These are phyloP conservation scores for Penaeus indicus DNA, from an alignment of 1,140 invertebrate species.

Conservation along the genomic window DNA sequence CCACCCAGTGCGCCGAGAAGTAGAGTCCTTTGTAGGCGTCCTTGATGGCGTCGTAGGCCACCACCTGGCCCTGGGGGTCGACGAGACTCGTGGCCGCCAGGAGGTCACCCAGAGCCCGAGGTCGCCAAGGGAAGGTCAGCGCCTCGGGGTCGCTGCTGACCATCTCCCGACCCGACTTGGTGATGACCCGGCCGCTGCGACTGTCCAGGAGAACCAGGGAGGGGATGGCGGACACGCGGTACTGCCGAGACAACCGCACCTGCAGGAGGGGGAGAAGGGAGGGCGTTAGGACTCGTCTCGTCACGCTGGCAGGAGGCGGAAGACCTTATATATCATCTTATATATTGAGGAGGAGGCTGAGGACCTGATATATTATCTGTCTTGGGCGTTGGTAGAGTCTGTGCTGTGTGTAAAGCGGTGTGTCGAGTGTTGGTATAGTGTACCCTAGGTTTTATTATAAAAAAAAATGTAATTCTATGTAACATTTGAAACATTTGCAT, in stretches of 20 bases:
- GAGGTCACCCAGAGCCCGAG: conserved; percentile 75
- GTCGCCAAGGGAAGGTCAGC: conserved; percentile 80
- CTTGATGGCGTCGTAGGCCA: conserved; percentile 69
- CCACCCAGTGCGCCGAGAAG: conserved; percentile 87
- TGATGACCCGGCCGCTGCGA: conserved; percentile 75
- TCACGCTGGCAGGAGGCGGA: no score
- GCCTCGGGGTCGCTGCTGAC: conserved; percentile 79
- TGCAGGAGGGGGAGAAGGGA: conserved; percentile 70
- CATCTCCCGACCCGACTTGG: conserved; percentile 78
- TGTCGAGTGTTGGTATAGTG: no score
- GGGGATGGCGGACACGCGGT: conserved; percentile 81
- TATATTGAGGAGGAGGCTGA: no score
- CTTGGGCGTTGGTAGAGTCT: no score
- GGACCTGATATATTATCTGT: no score
- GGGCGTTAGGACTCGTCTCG: neutral
- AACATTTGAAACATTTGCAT: no score
- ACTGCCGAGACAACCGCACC: conserved; percentile 80
- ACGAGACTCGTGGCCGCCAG: conserved; percentile 77
- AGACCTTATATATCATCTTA: no score
- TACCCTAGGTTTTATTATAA: no score
- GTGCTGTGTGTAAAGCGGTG: no score
- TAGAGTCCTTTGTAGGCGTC: conserved; percentile 81
- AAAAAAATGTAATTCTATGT: no score
- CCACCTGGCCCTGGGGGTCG: conserved; percentile 73
- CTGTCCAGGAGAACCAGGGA: conserved; percentile 81